These are phyloP conservation scores for Dreissena rostriformis DNA, from an alignment of 1,140 invertebrate genomes.

Conservation along the genomic window DNA sequence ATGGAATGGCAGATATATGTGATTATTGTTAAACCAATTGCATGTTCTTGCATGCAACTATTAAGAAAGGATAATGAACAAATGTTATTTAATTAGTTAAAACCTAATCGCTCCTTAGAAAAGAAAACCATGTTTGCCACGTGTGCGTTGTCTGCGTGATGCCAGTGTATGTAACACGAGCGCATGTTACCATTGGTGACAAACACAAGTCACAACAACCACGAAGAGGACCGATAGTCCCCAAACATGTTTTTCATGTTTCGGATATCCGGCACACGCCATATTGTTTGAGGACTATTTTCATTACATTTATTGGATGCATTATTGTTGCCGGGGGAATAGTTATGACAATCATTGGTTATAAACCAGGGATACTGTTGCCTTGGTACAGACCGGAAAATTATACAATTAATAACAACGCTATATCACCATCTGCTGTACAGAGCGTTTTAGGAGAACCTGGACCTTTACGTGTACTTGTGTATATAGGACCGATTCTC, in stretches of 20 bases:
- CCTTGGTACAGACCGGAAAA: slow-evolving; percentile 27
- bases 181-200: slow-evolving; percentile 57
- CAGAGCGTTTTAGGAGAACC: slow-evolving; percentile 33
- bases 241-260: slow-evolving; percentile 51
- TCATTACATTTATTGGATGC: slow-evolving; percentile 32
- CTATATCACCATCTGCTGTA: slow-evolving; percentile 24
- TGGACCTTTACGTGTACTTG: slow-evolving; percentile 57
- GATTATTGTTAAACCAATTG: too few species aligned
- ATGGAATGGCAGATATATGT: too few species aligned
- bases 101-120: too few species aligned
- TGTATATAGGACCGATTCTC: slow-evolving; percentile 71
- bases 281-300: slow-evolving; percentile 42
- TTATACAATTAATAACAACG: slow-evolving; percentile 16
- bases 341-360: slow-evolving; percentile 54
- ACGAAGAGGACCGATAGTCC: slow-evolving; percentile 30
- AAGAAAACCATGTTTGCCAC: too few species aligned
- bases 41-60: too few species aligned
- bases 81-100: too few species aligned
- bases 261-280: slow-evolving; percentile 49
- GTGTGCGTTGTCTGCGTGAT: slow-evolving; percentile 4
- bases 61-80: too few species aligned
- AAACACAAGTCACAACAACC: slow-evolving; percentile 15
- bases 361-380: slow-evolving; percentile 50
- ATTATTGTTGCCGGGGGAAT: slow-evolving; percentile 35
- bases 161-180: slow-evolving; percentile 57